Base-by-base conservation (phyloP, 2,888 invertebrate genomes). In the Orthonevra nobilis region DNA sequence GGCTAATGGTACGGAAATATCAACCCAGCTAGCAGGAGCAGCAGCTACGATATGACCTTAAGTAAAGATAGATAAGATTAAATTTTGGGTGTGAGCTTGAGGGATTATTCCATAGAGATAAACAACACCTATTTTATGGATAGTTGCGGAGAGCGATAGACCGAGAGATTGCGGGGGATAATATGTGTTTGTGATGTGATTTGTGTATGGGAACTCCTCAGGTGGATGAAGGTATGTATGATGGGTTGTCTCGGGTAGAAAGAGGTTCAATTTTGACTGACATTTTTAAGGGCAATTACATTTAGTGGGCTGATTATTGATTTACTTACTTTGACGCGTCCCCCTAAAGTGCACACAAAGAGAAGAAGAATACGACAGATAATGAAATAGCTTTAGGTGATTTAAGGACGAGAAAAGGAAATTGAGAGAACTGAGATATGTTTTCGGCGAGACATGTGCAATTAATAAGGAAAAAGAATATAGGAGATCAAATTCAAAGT, bases 1-100 rank as follows among this genome's bases (percentile, higher is more conserved):
- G 48, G 66, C 73, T 69, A 75, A 75, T 75, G 75, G 69, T 61
- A 69, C 63, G 69, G 69, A 75, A 75, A 75, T 69, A 38, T 54
- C 61, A 72, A 66, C 54, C 54, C 56, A 46, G 38, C 38, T 23
- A 61, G 26, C 44, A 48, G 38, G 32, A 26, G 20, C 2, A 46
- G 32, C 42, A 56, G 56, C 42, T 36, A 58, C 52, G 36, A 66
- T 66, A 40, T 72, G 66, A 60, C 60, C 77, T 61, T 66, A 44
- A 63, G 68, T 56, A 61, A 52, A 48, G 66, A 79, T 66, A 72
- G 60, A 79, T 60, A 72, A 72, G 68, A 69, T 75, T 68, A 75
- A 69, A 69, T 73, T 75, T 61, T 32, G 10, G 54, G 69, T 42
- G 38, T 60, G 64, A 34, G 72, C 58, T 64, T 66, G 52, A 60